Evolutionary conservation across 2,888 invertebrate species (phyloP), one percentile per base, ranked within the genome.

Genomic region (Drosophila borealis): DNA sequence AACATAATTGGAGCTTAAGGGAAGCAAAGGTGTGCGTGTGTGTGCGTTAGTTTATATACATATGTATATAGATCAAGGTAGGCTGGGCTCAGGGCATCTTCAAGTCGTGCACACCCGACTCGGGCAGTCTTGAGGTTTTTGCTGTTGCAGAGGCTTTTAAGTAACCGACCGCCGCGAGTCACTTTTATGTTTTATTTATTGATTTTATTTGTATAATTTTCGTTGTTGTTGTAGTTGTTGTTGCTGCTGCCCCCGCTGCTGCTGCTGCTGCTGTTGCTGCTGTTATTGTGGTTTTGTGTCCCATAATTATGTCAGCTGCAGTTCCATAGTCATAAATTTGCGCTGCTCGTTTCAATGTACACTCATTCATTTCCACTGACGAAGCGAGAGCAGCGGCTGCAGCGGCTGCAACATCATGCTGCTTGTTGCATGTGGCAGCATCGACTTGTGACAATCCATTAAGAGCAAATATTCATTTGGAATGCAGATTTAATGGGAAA

Each of bases 301-400:
- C 82, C 87, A 83, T 83, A 88, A 83, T 83, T 83, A 83, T 83
- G 82, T 88, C 88, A 83, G 83, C 68, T 83, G 87, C 83, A 82
- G 74, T 78, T 78, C 78, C 87, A 86, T 62, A 83, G 83, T 86
- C 89, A 83, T 88, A 86, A 88, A 88, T 88, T 88, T 74, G 53
- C 74, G 66, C 77, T 59, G 68, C 42, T 70, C 68, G 62, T 81
- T 64, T 74, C 63, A 64, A 51, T 55, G 49, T 51, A 63, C 76
- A 62, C 71, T 57, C 54, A 75, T 70, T 74, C 74, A 62, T 75
- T 78, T 67, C 33, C 46, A 49, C 17, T 17, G 37, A 4, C 44
- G 25, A 9, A 21, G 39, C 5, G 45, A 14, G 63, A 6, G 13
- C 19, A 46, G 13, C 1, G 33, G 17, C 11, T 10, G 37, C 48